Percentiles rank a stretch among this genome's conserved stretches.
These are phyloP conservation scores for Mesorhabditis spiculigera DNA, from an alignment of 2,888 invertebrate species.

Conservation along the genomic window DNA sequence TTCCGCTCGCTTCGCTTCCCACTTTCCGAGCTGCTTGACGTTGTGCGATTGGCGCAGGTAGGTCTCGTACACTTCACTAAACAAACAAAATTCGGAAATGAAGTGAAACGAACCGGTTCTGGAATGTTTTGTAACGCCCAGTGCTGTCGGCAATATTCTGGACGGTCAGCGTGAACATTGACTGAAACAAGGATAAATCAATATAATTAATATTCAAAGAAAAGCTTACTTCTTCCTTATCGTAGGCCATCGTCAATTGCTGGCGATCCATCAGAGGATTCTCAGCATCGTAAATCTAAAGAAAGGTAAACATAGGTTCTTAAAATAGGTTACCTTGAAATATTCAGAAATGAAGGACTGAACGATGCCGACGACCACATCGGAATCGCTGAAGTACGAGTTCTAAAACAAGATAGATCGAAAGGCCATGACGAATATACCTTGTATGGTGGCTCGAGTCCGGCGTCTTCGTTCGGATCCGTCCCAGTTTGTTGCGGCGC, in stretches of 20 bases:
- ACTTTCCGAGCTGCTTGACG: constrained; percentile 61
- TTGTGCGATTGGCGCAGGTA: constrained; percentile 63
- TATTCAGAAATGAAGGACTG: background rate
- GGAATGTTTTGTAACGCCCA: constrained; percentile 17
- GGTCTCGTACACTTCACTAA: constrained; percentile 35
- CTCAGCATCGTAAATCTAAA: constrained; percentile 25
- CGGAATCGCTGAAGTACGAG: background rate
- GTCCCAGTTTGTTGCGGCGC: constrained; percentile 16
- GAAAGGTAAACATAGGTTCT: constrained; percentile 18
- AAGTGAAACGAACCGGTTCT: constrained; percentile 33
- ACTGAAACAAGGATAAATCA: constrained; percentile 29
- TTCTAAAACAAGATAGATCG: background rate
- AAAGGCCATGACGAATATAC: background rate
- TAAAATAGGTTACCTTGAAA: background rate
- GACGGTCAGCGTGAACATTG: constrained; percentile 45
- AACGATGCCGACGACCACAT: background rate
- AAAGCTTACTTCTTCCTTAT: constrained; percentile 39
- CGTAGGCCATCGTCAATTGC: constrained; percentile 47
- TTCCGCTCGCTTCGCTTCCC: constrained; percentile 44
- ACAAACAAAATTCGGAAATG: constrained; percentile 16
- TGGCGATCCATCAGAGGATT: constrained; percentile 34
- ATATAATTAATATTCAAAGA: background rate
- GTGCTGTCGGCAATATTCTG: constrained; percentile 23
- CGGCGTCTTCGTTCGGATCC: background rate
- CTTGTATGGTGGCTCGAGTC: background rate